These are phyloP conservation scores for Dioctria linearis DNA, from an alignment of 2,888 invertebrate species.

Conservation along the genomic window DNA sequence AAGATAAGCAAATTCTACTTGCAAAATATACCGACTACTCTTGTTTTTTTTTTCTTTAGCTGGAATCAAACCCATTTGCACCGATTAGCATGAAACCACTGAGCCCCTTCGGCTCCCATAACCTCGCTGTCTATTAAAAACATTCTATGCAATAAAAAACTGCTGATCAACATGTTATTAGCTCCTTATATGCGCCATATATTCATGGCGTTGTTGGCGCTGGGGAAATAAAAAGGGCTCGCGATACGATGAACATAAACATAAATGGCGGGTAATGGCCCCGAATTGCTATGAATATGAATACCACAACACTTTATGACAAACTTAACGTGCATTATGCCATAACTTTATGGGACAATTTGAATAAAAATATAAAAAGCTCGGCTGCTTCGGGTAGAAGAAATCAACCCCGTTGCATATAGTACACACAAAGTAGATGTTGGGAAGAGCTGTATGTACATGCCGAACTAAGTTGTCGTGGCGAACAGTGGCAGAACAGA, in stretches of 20 bases:
- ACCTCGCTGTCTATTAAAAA: slow-evolving; percentile 21
- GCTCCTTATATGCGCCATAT: slow-evolving; percentile 45
- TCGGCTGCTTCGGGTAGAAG: not conserved
- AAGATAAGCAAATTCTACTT: no score
- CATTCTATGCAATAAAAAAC: slow-evolving; percentile 40
- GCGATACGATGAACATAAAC: slow-evolving; percentile 49
- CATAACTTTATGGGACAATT: slow-evolving; percentile 53
- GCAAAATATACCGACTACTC: no score
- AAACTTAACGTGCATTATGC: slow-evolving; percentile 50
- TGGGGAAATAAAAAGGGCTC: slow-evolving; percentile 44
- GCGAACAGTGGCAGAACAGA: slow-evolving; percentile 30
- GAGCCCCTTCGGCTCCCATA: no score
- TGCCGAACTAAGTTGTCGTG: not conserved
- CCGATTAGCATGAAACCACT: no score
- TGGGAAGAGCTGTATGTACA: not conserved
- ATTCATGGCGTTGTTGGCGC: slow-evolving; percentile 38
- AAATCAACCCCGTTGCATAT: slow-evolving; percentile 18
- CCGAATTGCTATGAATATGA: slow-evolving; percentile 53
- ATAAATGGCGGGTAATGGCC: slow-evolving; percentile 51
- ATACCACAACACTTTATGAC: slow-evolving; percentile 51
- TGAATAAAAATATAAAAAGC: slow-evolving; percentile 51
- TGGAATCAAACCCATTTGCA: no score
- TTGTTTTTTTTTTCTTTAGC: no score
- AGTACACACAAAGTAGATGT: slow-evolving; percentile 35
- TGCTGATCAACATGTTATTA: slow-evolving; percentile 53